phyloP scores from a whole-genome alignment of 2,888 invertebrate genomes.

The Leptinotarsa rubiginosa region DNA sequence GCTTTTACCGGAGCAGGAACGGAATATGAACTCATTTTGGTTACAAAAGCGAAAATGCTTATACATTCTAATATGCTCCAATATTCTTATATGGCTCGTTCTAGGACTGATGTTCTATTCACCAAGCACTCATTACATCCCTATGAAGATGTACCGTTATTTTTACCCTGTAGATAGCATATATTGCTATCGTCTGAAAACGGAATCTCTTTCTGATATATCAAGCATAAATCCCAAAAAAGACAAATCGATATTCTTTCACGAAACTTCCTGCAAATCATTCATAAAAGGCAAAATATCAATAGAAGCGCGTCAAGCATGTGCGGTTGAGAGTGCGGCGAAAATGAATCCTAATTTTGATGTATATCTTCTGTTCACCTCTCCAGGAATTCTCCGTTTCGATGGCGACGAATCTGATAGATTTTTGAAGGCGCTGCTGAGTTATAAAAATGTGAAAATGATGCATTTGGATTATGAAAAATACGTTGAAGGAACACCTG shows the following conservation, averaged over 20 bases:
- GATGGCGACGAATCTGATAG: conserved; percentile 56
- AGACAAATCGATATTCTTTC: conserved; percentile 73
- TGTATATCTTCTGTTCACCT: conserved; percentile 70
- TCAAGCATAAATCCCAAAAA: conserved; percentile 54
- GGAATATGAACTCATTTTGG: conserved; percentile 25
- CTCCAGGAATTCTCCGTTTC: conserved; percentile 62
- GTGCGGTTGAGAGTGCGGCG: conserved; percentile 78
- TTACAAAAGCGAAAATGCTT: conserved; percentile 37
- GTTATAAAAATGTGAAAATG: conserved; percentile 69
- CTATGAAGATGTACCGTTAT: conserved; percentile 43
- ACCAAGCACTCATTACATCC: conserved; percentile 26
- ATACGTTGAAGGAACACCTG: conserved; percentile 70
- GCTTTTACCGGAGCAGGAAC: background rate
- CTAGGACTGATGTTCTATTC: conserved; percentile 21
- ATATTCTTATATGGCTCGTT: conserved; percentile 21
- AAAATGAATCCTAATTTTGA: conserved; percentile 71
- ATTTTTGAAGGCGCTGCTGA: conserved; percentile 62
- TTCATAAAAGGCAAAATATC: conserved; percentile 62
- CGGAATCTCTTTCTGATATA: conserved; percentile 58
- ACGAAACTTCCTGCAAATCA: conserved; percentile 74
- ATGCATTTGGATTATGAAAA: conserved; percentile 68
- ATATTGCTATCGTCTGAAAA: conserved; percentile 55
- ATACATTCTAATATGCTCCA: conserved; percentile 35
- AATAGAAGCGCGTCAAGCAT: conserved; percentile 72
- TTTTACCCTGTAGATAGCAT: conserved; percentile 53